These are phyloP conservation scores for Entomyzon cyanotis DNA, from an alignment of 2,113 vertebrate genomes.

Conservation along the genomic window DNA sequence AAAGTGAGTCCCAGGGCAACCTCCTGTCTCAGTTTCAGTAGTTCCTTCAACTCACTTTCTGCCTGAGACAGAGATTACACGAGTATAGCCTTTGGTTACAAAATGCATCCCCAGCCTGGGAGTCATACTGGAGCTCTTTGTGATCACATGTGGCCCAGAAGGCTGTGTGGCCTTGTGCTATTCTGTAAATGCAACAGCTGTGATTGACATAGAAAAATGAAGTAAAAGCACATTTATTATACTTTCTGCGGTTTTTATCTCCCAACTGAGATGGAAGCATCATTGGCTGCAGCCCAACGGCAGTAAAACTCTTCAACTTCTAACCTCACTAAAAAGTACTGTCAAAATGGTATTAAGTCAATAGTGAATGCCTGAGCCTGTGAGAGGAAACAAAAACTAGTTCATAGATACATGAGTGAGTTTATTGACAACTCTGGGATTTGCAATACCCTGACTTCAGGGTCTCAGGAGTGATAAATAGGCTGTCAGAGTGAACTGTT, in stretches of 20 bases:
- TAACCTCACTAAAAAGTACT: conserved; percentile 42
- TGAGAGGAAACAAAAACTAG: conserved; percentile 51
- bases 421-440: conserved; percentile 40
- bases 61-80: background rate
- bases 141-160: conserved; percentile 12
- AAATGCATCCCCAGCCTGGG: background rate
- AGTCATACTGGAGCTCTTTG: conserved; percentile 19
- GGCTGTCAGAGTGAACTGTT: background rate
- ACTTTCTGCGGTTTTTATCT: background rate
- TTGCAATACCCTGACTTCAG: background rate
- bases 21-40: background rate
- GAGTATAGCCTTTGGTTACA: background rate
- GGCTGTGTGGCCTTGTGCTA: conserved; percentile 1
- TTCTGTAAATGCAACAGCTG: conserved; percentile 22
- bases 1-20: background rate
- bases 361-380: conserved; percentile 55
- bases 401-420: conserved; percentile 48
- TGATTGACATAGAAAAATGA: conserved; percentile 35
- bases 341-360: conserved; percentile 53
- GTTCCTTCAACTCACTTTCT: background rate
- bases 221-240: conserved; percentile 42
- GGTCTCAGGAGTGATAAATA: conserved; percentile 19
- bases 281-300: conserved; percentile 35
- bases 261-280: conserved; percentile 4
- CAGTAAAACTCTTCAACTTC: conserved; percentile 47